phyloP scores from a whole-genome alignment of 2,113 vertebrate species.

The Podiceps cristatus region DNA sequence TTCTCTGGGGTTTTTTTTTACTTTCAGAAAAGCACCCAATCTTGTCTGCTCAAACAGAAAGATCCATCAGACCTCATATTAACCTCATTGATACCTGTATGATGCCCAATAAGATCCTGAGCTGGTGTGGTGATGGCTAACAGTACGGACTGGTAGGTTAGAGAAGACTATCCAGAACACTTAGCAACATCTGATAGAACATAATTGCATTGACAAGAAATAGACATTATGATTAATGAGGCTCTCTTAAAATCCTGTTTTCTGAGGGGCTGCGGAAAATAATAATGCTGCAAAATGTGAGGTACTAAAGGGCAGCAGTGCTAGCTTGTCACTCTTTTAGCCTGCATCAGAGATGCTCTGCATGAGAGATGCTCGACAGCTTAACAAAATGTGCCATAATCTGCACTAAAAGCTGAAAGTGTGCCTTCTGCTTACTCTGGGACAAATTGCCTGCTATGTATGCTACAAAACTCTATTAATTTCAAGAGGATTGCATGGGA shows the following conservation, averaged over 20 bases:
- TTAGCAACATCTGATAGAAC: background rate
- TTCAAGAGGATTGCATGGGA: background rate
- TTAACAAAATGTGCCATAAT: background rate
- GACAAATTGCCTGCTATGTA: background rate
- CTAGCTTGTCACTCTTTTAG: background rate
- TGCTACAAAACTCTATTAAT: background rate
- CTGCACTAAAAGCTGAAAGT: background rate
- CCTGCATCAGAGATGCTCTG: background rate
- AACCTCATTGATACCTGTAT: accelerated
- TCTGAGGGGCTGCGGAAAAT: background rate
- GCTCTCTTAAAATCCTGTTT: background rate
- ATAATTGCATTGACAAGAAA: background rate
- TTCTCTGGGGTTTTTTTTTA: background rate
- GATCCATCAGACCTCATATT: background rate
- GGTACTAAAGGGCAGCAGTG: background rate
- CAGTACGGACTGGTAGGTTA: background rate
- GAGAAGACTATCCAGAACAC: background rate
- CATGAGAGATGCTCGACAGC: background rate
- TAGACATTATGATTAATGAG: background rate
- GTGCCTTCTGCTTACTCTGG: background rate
- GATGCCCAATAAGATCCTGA: background rate
- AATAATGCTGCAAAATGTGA: background rate
- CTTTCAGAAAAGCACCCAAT: background rate
- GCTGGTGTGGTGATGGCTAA: background rate
- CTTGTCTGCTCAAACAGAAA: background rate